These are phyloP conservation scores for Ophioderma brevispina DNA, from an alignment of 35 echinoderm and acorn worm genomes.

Conservation along the genomic window DNA sequence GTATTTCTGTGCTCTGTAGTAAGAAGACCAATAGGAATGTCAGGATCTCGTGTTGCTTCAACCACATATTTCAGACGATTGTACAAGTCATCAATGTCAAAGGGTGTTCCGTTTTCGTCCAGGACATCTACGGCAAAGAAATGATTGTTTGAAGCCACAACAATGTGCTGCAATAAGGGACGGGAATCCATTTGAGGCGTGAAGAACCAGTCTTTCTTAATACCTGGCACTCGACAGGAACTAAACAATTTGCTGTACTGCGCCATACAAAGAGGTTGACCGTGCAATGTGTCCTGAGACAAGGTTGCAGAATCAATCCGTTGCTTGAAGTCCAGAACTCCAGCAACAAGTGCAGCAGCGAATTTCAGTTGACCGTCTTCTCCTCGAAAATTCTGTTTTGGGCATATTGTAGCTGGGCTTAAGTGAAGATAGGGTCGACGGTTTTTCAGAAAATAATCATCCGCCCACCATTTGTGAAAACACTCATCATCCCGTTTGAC, in stretches of 20 bases:
- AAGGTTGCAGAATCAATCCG: not conserved
- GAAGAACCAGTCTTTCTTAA: too few species aligned
- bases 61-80: constrained; percentile 16
- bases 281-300: too few species aligned
- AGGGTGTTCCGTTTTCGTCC: not conserved
- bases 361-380: not conserved
- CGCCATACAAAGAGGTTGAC: too few species aligned
- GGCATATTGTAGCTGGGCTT: not conserved
- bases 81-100: not conserved
- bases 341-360: not conserved
- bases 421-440: too few species aligned
- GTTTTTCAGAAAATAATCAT: too few species aligned
- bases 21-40: constrained; percentile 9
- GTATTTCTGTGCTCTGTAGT: constrained; percentile 40
- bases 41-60: not conserved
- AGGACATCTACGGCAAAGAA: constrained; percentile 50
- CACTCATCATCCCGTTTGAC: too few species aligned
- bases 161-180: too few species aligned
- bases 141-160: not conserved
- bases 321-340: not conserved
- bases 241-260: too few species aligned
- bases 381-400: not conserved
- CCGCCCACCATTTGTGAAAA: too few species aligned
- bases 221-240: too few species aligned
- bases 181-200: too few species aligned